Conservation (phyloP, 2,113 vertebrate genomes). For the Indicator maculatus region DNA sequence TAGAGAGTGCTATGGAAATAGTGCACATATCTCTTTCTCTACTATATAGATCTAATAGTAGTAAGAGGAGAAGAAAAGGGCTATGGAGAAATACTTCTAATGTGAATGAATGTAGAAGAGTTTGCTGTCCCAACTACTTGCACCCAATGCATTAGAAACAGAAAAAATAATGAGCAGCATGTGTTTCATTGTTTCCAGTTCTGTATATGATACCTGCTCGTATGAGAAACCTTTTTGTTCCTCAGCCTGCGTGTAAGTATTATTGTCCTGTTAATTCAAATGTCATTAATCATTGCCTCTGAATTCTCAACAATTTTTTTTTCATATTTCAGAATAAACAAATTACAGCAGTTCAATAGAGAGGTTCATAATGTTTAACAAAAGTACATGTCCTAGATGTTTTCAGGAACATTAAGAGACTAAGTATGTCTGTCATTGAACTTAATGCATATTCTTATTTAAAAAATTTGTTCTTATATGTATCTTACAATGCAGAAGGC, state of each 20-base stretch:
- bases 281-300: neutral
- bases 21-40: neutral
- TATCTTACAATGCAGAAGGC: neutral
- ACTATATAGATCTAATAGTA: neutral
- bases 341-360: neutral
- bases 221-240: neutral
- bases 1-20: neutral
- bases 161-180: neutral
- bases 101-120: neutral
- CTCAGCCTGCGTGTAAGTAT: neutral
- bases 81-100: neutral
- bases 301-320: neutral
- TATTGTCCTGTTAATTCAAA: neutral
- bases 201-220: neutral
- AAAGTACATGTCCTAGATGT: neutral
- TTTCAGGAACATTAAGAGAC: neutral
- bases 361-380: neutral
- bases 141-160: neutral
- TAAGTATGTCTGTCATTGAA: neutral
- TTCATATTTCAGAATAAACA: neutral
- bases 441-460: no score
- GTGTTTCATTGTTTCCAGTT: neutral
- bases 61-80: neutral
- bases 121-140: neutral
- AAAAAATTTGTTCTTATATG: neutral